Base-by-base conservation (phyloP, 2,113 vertebrate genomes). In the Lampris incognitus region DNA sequence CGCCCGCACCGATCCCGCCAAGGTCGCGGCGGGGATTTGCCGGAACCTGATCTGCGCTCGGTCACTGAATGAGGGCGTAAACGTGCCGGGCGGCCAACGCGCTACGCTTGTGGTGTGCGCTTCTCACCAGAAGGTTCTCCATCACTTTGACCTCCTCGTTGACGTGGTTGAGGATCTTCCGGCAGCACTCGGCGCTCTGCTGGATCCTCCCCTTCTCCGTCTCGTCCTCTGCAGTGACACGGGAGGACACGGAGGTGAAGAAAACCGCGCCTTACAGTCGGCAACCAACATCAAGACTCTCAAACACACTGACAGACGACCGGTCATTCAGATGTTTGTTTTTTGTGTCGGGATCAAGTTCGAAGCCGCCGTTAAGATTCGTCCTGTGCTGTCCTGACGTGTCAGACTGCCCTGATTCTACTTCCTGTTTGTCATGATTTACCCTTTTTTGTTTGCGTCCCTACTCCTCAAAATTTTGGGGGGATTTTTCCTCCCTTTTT, bases 51-150 rank as follows among this genome's bases (percentile, higher is more conserved):
- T 50, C 58, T 78, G 74, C 71, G 78, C 66, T 79, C 74, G 78
- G 42, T 84, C 70, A 80, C 64, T 2, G 65, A 74, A 44, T 41
- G 74, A 7, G 9, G 13, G 57, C 76, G 24, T 24, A 24, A 61
- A 62, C 66, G 84, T 36, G 67, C 1, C n/a, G 55, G 82, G 72
- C 75, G 81, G 64, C 24, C 24, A 24, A 24, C 24, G 24, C 24
- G 24, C 24, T 24, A 24, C 24, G 24, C 24, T 24, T 76, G 77
- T 66, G 72, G 72, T 70, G 66, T 65, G 62, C 54, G 75, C 70
- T 79, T 78, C 96, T 94, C 91, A 98, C 97, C 95, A 97, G 90
- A 59, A 96, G 83, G 89, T 97, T 97, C 91, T 97, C 96, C 94
- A 96, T 96, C 10, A 83, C 81, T n/a, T 96, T 95, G 85, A 98